A percentile compares a stretch with the other conserved stretches of the same genome.
Evolutionary conservation across 2,797 vertebrate species (phyloP).

Genomic region (Hippocampus kuda): DNA sequence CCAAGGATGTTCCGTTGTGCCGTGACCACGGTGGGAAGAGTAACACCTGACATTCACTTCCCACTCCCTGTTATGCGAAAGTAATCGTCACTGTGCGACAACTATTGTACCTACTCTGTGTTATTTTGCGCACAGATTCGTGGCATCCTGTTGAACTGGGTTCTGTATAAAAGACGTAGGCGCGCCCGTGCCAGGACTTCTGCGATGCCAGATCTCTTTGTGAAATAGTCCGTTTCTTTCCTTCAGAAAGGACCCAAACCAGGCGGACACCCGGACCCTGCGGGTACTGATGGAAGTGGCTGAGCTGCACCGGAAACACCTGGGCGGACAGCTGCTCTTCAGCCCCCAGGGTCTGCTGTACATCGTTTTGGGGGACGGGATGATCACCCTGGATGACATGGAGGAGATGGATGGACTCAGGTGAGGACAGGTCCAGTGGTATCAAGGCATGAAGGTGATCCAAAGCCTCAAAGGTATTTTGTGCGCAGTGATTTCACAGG

Average conservation of each 20-base stretch:
- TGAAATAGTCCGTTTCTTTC: not conserved
- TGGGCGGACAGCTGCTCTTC: slow-evolving; percentile 92
- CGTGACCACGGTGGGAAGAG: no score
- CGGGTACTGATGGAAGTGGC: slow-evolving; percentile 92
- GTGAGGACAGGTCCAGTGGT: slow-evolving; percentile 57
- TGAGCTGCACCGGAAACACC: slow-evolving; percentile 90
- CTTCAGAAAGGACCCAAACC: slow-evolving; percentile 88
- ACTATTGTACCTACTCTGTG: no score
- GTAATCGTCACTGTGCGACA: no score
- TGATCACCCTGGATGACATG: slow-evolving; percentile 99
- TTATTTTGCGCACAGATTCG: no score
- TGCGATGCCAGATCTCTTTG: not conserved
- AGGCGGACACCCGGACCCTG: slow-evolving; percentile 83
- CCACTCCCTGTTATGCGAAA: no score
- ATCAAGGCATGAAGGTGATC: not conserved
- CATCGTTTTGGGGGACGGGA: slow-evolving; percentile 91
- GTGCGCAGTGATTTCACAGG: slow-evolving; percentile 92
- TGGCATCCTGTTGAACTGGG: no score
- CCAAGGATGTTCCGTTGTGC: no score
- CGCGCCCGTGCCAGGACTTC: no score
- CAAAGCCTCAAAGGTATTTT: slow-evolving; percentile 9
- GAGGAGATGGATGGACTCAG: slow-evolving; percentile 99
- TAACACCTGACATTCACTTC: no score
- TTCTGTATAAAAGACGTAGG: no score
- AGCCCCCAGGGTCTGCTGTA: slow-evolving; percentile 87